Evolutionary conservation across 2,888 invertebrate species (phyloP).

Genomic region (Drosophila colorata): DNA sequence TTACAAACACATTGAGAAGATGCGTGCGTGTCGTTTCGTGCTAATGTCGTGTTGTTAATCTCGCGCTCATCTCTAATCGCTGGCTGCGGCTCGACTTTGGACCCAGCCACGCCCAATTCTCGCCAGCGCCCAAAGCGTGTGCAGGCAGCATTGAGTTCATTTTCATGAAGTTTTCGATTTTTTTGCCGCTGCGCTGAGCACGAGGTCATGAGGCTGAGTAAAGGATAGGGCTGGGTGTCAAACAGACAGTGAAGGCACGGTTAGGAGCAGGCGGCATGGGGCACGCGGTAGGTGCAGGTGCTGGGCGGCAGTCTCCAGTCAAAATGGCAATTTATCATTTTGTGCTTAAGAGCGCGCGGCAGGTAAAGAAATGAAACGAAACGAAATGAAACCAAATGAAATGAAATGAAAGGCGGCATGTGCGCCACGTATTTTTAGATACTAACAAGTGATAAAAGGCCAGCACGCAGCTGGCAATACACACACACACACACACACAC

Average conservation of each 20-base stretch:
- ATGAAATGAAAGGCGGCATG: conserved; percentile 73
- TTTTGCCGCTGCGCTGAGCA: conserved; percentile 48
- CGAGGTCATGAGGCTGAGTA: conserved; percentile 38
- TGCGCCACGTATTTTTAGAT: conserved; percentile 77
- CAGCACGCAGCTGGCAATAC: conserved; percentile 60
- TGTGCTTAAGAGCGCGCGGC: conserved; percentile 71
- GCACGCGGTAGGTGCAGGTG: not conserved
- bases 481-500: conserved; percentile 31
- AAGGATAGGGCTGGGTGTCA: conserved; percentile 15
- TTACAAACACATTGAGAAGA: no score
- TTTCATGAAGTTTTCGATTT: conserved; percentile 49
- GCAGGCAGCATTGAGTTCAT: conserved; percentile 43
- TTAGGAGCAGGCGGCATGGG: not conserved
- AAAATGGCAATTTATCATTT: conserved; percentile 83
- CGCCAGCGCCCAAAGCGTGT: conserved; percentile 26
- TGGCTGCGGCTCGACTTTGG: conserved; percentile 14
- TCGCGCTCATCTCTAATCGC: conserved; percentile 9
- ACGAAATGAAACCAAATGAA: conserved; percentile 57
- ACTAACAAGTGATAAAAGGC: conserved; percentile 78
- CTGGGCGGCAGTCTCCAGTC: conserved; percentile 63
- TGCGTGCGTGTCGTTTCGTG: no score
- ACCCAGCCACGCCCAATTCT: conserved; percentile 12
- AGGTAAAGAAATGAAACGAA: conserved; percentile 58
- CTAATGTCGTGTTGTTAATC: not conserved
- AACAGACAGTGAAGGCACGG: not conserved